A percentile compares a stretch with the other conserved stretches of the same genome.
phyloP scores from a whole-genome alignment of 1,140 invertebrate species.

The Drosophila azteca region DNA sequence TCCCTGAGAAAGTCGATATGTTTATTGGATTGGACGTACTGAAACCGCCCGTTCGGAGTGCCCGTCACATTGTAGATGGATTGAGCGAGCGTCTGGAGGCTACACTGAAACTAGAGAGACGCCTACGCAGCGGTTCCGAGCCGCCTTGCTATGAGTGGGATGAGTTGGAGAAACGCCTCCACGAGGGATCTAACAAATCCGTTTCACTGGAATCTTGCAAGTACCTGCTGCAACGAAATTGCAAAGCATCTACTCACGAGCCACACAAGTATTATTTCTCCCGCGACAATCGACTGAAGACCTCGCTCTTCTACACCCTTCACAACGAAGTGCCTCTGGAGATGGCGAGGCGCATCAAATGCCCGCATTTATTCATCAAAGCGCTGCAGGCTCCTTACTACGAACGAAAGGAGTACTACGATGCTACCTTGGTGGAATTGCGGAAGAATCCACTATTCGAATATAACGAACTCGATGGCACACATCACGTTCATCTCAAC shows the following conservation, averaged over 20 bases:
- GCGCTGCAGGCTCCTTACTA: constrained; percentile 85
- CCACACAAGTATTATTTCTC: constrained; percentile 87
- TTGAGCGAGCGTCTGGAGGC: constrained; percentile 82
- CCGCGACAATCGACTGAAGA: constrained; percentile 86
- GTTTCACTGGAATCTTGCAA: constrained; percentile 85
- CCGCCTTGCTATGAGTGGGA: constrained; percentile 87
- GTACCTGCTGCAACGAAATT: constrained; percentile 86
- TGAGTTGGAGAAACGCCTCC: constrained; percentile 85
- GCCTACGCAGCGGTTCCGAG: constrained; percentile 80
- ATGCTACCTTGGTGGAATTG: constrained; percentile 85
- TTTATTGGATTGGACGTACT: constrained; percentile 87
- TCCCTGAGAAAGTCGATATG: constrained; percentile 86
- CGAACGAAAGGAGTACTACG: constrained; percentile 85
- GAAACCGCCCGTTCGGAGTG: constrained; percentile 84
- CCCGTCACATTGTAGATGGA: constrained; percentile 50
- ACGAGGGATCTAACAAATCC: constrained; percentile 84
- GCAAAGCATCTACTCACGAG: constrained; percentile 84
- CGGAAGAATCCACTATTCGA: constrained; percentile 86
- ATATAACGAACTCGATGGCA: constrained; percentile 87
- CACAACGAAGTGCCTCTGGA: constrained; percentile 84
- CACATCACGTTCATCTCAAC: constrained; percentile 91
- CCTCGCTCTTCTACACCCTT: constrained; percentile 83
- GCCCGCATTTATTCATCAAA: constrained; percentile 87
- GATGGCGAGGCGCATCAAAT: constrained; percentile 85
- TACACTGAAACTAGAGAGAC: constrained; percentile 84